A percentile compares a stretch with the other conserved stretches of the same genome.
phyloP scores from a whole-genome alignment of 2,113 vertebrate species.

The Carlito syrichta region DNA sequence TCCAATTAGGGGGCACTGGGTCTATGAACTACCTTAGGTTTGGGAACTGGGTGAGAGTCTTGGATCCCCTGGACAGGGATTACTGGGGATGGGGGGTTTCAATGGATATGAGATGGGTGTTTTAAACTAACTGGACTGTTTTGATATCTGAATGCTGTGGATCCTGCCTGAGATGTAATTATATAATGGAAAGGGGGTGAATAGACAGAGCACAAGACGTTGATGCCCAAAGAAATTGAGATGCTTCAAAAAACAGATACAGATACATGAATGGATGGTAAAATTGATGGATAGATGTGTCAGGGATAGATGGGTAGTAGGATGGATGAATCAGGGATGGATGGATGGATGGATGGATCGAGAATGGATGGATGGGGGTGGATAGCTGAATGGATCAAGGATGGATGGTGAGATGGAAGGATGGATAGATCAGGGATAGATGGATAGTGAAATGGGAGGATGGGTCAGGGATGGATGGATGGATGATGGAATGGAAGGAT shows the following conservation, averaged over 20 bases:
- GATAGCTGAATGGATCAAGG: background rate
- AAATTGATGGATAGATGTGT: background rate
- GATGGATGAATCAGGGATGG: background rate
- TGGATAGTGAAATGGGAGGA: no score
- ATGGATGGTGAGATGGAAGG: no score
- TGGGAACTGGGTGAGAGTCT: background rate
- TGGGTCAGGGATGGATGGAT: background rate
- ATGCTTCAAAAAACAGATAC: no score
- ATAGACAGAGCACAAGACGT: background rate
- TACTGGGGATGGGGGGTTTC: background rate
- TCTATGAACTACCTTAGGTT: background rate
- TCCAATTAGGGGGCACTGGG: background rate
- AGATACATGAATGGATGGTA: background rate
- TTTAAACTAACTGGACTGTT: background rate
- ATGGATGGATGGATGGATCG: background rate
- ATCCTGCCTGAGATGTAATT: background rate
- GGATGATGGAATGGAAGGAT: background rate
- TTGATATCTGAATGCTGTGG: background rate
- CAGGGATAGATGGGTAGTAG: background rate
- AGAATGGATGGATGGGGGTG: no score
- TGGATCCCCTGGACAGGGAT: background rate
- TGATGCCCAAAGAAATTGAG: rapidly evolving
- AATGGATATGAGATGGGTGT: no score
- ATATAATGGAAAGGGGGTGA: no score
- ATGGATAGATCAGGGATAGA: no score